Evolutionary conservation across 2,888 invertebrate genomes (phyloP), one percentile per base, ranked within the genome.

Genomic region (Cinara cedri): DNA sequence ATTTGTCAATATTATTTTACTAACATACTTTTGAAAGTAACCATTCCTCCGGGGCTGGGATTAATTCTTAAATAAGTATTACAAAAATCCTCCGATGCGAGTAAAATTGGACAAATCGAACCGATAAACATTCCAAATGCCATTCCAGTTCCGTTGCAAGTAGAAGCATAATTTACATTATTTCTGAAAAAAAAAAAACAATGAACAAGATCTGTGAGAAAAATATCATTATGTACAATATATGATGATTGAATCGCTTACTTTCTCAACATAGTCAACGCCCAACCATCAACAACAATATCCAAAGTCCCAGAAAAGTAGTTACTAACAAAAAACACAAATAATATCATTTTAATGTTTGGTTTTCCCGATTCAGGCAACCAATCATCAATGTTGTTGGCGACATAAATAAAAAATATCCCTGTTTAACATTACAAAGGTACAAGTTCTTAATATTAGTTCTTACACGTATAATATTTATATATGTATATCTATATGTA

Each of bases 241-340:
- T 34, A 34, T 4, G 6, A 34, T 6, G 34, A 34, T 34, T 6
- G 34, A 34, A 34, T 6, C 34, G 6, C 21, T 65, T 60, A 95
- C 91, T 95, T 93, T 84, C 96, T 94, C 1, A 99, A 88, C 97
- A 99, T 99, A 0, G 98, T 98, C 16, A 99, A 88, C 0, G 99
- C 99, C 99, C 99, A 99, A 26, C 99, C 99, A 88, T 99, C 99
- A 0, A 99, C 98, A 16, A 97, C 98, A 84, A 99, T 98, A 86
- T 99, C 99, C 88, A 99, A 99, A 1, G 99, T 99, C 1, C 99
- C 98, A 4, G 98, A 98, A 84, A 99, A 88, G 84, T 98, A 97
- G 85, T 98, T 98, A 3, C 98, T 88, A 78, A 91, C 88, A 85
- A 98, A 93, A 87, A 99, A 99, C 81, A 95, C 88, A 16, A 90